Evolutionary conservation across 1,140 invertebrate species (phyloP).

Genomic region (Parapsyche elsis): DNA sequence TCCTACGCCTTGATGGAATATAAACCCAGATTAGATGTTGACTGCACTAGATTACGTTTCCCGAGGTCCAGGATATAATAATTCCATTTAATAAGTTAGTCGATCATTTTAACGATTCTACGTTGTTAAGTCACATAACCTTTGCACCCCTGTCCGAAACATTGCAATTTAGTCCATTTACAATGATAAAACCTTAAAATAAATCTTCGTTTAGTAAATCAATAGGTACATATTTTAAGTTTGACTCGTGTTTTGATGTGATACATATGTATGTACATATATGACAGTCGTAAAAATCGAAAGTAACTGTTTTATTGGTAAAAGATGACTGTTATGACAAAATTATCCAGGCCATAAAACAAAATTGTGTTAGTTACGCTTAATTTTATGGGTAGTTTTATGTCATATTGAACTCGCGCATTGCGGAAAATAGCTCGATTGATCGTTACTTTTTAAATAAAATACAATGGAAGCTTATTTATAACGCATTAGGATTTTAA

Average conservation of each 20-base stretch:
- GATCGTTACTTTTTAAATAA: too few relatives aligned
- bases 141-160: too few relatives aligned
- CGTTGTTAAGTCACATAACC: too few relatives aligned
- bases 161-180: too few relatives aligned
- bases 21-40: not conserved
- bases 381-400: constrained; percentile 15
- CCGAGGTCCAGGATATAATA: not conserved
- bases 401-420: not conserved
- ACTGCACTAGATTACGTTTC: not conserved
- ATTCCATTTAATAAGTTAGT: too few relatives aligned
- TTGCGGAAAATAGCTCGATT: too few relatives aligned
- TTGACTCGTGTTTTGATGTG: too few relatives aligned
- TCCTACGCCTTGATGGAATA: constrained; percentile 2
- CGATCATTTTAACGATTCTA: too few relatives aligned
- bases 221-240: too few relatives aligned
- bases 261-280: too few relatives aligned
- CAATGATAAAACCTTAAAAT: too few relatives aligned
- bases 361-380: not conserved
- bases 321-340: not conserved
- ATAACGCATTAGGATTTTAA: not conserved
- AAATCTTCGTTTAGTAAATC: too few relatives aligned
- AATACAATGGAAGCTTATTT: not conserved
- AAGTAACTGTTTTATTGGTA: not conserved
- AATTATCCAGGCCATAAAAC: not conserved
- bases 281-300: not conserved